A percentile compares a stretch with the other conserved stretches of the same genome.
These are phyloP conservation scores for Pimpla rufipes DNA, from an alignment of 2,888 invertebrate genomes.

Conservation along the genomic window DNA sequence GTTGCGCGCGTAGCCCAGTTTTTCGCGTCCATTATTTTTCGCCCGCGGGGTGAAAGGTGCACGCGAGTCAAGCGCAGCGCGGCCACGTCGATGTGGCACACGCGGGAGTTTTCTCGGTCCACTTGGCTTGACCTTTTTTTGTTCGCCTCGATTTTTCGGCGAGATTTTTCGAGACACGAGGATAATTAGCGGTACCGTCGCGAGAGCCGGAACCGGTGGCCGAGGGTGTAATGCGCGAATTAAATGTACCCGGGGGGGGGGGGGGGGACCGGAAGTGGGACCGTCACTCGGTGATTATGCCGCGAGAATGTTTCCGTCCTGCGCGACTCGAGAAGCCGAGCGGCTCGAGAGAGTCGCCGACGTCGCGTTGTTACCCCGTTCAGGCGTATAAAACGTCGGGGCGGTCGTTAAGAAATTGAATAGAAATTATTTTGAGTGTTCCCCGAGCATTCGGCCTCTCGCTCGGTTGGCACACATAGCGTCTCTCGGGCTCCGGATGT, in stretches of 20 bases:
- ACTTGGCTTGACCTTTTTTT: too few relatives aligned
- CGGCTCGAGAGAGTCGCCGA: slow-evolving; percentile 11
- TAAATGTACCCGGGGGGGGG: background rate
- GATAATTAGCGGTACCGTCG: background rate
- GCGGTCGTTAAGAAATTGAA: slow-evolving; percentile 62
- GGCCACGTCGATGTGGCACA: background rate
- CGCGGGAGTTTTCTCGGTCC: too few relatives aligned
- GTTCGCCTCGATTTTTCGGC: too few relatives aligned
- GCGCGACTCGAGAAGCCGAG: background rate
- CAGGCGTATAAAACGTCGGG: slow-evolving; percentile 28
- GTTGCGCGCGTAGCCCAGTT: background rate
- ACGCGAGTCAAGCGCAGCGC: background rate
- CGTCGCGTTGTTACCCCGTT: slow-evolving; percentile 45
- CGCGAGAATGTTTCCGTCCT: slow-evolving; percentile 10
- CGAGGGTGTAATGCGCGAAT: background rate
- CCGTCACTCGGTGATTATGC: slow-evolving; percentile 5
- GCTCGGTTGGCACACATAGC: background rate
- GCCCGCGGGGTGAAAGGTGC: background rate
- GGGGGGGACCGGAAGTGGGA: background rate
- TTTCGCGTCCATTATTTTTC: background rate
- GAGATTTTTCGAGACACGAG: too few relatives aligned
- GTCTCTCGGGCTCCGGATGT: slow-evolving; percentile 25
- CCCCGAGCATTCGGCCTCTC: slow-evolving; percentile 16
- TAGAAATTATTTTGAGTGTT: slow-evolving; percentile 58
- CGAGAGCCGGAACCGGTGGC: background rate